Evolutionary conservation across 1,140 invertebrate species (phyloP), one percentile per base, ranked within the genome.

Genomic region (Protaetia brevitarsis): DNA sequence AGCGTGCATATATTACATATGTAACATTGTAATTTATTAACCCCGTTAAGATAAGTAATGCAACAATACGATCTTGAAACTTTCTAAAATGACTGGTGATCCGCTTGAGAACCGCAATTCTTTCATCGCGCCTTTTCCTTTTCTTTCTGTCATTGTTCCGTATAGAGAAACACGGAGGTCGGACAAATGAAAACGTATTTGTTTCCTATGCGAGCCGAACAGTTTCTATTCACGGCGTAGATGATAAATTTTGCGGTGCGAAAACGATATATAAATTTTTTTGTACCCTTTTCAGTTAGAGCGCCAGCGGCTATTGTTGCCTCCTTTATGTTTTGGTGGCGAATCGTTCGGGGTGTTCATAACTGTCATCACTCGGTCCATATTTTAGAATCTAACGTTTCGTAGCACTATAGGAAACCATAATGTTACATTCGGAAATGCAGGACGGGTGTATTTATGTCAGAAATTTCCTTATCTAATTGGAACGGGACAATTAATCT

Each of bases 11-110:
- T n/a, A n/a, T n/a, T n/a, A n/a, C n/a, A 51, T 51, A 21, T 19
- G 41, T 51, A 51, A 51, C n/a, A 23, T 51, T 51, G 19, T 51
- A 51, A 51, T 51, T 51, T 51, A 51, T 51, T 51, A 51, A 51
- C 41, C 26, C 19, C 26, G 13, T 51, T 51, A 51, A 51, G 41
- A 51, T 51, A 51, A 51, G 41, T 51, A 51, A 51, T 51, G 41
- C 41, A 51, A 51, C 41, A 51, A 51, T 51, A 51, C 41, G 13
- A 45, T 45, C 37, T 45, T 45, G 8, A 45, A 51, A 51, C 41
- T 51, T 51, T 51, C 41, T 51, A 51, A 51, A 51, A 51, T 51
- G 41, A 51, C 13, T 51, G 4, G 41, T 51, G 41, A 51, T 51
- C 41, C 41, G 2, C 1, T 8, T 7, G 19, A 2, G 8, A 6